Evolutionary conservation across 2,888 invertebrate species (phyloP), one percentile per base, ranked within the genome.

Genomic region (Tipula lateralis): DNA sequence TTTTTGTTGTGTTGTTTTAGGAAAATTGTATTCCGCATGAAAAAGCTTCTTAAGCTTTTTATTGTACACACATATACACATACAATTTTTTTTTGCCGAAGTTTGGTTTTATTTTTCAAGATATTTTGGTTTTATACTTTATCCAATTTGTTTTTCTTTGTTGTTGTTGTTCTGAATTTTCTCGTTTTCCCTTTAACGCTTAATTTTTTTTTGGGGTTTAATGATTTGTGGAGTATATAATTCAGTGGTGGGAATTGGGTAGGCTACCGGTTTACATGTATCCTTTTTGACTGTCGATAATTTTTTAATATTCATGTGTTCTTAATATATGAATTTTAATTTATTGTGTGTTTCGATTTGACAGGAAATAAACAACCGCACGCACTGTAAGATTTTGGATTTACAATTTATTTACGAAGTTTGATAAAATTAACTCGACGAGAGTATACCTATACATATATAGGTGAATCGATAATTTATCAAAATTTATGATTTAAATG

Each of bases 31-130:
- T 66, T 66, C 66, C 66, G 66, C 66, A 24, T 66, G 24, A 66
- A 66, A 66, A 66, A 66, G 24, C 66, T 66, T 66, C 66, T 66
- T 66, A 66, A 66, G 66, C 66, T 66, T 66, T 66, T 66, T 24
- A 66, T 66, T 19, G 66, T 9, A 24, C 0, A 24, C n/a, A n/a
- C n/a, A n/a, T n/a, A n/a, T n/a, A n/a, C n/a, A n/a, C n/a, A 13
- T 12, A 12, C 4, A 1, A 3, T 39, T 66, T 24, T 66, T 66
- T 66, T 19, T 66, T 24, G 7, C 24, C 66, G 66, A 66, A 66
- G 66, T 19, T 66, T 66, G 66, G 66, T 66, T 16, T 16, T 50
- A 16, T 50, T 16, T 50, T 50, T 50, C 36, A 36, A 36, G 36
- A 36, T 36, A 36, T 36, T 66, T 66, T 66, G 66, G 66, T 66